These are phyloP conservation scores for Falco punctatus DNA, from an alignment of 2,113 vertebrate species.

Conservation along the genomic window DNA sequence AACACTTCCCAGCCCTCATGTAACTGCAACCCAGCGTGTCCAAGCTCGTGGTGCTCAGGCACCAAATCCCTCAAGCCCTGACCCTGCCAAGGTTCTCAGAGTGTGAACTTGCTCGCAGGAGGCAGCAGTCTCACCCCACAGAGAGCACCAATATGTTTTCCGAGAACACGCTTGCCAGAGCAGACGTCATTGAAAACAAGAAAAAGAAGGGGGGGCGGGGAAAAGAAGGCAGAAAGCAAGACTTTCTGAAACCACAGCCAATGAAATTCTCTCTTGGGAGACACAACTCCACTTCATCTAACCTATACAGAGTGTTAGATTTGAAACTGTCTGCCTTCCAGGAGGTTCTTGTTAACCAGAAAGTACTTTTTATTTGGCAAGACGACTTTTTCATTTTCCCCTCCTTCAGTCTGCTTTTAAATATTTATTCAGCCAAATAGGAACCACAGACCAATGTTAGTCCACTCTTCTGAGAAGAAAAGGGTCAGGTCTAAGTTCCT, in stretches of 20 bases:
- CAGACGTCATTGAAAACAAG: not conserved
- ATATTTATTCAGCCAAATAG: slow-evolving; percentile 55
- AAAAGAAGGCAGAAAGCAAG: not conserved
- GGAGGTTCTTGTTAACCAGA: not conserved
- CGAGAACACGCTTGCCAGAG: not conserved
- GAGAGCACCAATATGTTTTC: not conserved
- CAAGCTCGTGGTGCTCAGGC: rapidly evolving
- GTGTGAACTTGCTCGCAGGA: rapidly evolving
- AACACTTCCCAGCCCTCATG: not conserved
- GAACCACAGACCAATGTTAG: not conserved
- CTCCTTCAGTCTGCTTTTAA: slow-evolving; percentile 37
- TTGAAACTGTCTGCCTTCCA: not conserved
- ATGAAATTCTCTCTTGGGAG: not conserved
- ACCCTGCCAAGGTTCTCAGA: not conserved
- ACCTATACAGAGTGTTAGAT: not conserved
- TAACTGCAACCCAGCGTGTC: not conserved
- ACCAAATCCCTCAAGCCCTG: not conserved
- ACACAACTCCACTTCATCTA: not conserved
- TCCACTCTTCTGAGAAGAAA: slow-evolving; percentile 12
- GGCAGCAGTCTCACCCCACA: not conserved
- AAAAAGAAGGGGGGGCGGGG: too few relatives aligned
- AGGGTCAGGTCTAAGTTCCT: slow-evolving; percentile 19
- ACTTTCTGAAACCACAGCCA: not conserved
- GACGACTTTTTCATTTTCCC: slow-evolving; percentile 23
- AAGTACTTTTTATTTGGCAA: slow-evolving; percentile 5